Evolutionary conservation across 2,888 invertebrate genomes (phyloP).

Genomic region (Drosophila stalkeri): DNA sequence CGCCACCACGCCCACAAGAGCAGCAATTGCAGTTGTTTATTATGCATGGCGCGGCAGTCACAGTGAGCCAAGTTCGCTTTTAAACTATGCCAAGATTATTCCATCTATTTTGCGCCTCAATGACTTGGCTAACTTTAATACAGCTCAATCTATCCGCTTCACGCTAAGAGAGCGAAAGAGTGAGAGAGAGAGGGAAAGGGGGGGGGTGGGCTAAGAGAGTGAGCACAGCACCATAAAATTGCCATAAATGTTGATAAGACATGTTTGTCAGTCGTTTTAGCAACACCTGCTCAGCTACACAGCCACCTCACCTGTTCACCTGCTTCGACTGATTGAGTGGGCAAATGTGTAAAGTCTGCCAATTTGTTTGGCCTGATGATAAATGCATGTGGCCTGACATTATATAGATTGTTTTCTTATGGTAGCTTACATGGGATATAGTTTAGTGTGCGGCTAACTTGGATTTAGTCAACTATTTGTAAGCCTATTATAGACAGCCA

Average conservation of each 20-base stretch:
- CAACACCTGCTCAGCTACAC: constrained; percentile 29
- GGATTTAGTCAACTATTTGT: constrained; percentile 46
- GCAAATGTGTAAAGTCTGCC: constrained; percentile 17
- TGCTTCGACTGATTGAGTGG: constrained; percentile 31
- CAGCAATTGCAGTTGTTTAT: constrained; percentile 52
- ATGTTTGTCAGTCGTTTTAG: constrained; percentile 58
- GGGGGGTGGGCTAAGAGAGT: background rate
- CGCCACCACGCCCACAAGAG: constrained; percentile 44
- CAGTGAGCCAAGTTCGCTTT: constrained; percentile 14
- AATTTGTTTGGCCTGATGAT: constrained; percentile 54
- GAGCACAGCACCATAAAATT: constrained; percentile 52
- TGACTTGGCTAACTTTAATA: constrained; percentile 54
- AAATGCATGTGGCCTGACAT: constrained; percentile 54
- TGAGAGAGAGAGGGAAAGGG: constrained; percentile 8
- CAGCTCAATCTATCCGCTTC: constrained; percentile 11
- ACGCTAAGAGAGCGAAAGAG: constrained; percentile 8
- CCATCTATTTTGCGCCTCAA: constrained; percentile 71
- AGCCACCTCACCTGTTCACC: background rate
- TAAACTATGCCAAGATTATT: constrained; percentile 68
- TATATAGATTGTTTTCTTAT: constrained; percentile 57
- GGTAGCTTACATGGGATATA: constrained; percentile 7
- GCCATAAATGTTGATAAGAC: constrained; percentile 77
- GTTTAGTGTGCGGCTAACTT: constrained; percentile 21
- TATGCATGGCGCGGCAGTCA: constrained; percentile 47
- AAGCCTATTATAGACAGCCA: constrained; percentile 12